Percentiles rank a stretch among this genome's conserved stretches.
phyloP scores from a whole-genome alignment of 2,888 invertebrate species.

The Pimpla rufipes region DNA sequence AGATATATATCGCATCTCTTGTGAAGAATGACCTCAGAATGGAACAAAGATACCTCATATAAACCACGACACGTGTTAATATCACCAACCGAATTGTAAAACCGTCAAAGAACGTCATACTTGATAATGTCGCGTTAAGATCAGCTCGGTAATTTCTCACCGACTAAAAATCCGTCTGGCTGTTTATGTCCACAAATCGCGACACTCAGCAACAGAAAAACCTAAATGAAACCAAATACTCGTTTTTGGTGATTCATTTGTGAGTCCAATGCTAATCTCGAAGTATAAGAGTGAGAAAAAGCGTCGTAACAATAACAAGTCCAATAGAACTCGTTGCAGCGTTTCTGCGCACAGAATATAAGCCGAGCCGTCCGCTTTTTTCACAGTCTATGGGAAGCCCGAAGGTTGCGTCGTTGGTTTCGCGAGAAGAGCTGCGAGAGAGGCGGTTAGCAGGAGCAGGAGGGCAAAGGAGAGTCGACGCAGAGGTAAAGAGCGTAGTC shows the following conservation, averaged over 20 bases:
- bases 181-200: no score
- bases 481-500: neutral
- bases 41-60: no score
- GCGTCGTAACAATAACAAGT: neutral
- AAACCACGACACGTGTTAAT: no score
- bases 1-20: neutral
- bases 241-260: no score
- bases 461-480: neutral
- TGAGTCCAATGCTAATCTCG: no score
- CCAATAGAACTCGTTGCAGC: neutral
- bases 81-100: no score
- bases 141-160: neutral
- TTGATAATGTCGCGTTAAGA: no score
- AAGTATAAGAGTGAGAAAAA: no score
- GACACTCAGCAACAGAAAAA: neutral
- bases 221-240: neutral
- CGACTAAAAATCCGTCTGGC: neutral
- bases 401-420: neutral
- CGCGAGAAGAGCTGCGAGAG: neutral
- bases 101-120: no score
- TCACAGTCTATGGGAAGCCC: neutral
- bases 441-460: no score
- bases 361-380: slow-evolving; percentile 12
- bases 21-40: no score
- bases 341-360: neutral